These are phyloP conservation scores for Gymnorhina tibicen DNA, from an alignment of 2,113 vertebrate genomes.

Conservation along the genomic window DNA sequence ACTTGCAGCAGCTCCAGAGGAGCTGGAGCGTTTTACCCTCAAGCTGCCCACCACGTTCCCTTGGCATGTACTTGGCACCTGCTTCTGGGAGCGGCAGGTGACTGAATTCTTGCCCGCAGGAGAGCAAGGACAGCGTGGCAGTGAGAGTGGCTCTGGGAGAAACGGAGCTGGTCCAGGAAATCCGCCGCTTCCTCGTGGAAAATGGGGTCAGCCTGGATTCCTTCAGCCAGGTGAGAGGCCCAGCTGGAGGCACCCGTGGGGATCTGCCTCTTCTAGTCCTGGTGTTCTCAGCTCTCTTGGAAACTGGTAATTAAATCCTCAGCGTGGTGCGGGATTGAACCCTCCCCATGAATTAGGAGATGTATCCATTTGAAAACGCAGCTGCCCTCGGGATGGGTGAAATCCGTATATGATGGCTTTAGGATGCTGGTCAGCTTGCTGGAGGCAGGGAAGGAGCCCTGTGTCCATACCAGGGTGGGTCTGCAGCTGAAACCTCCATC, in stretches of 20 bases:
- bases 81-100: neutral
- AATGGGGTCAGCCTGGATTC: constrained; percentile 88
- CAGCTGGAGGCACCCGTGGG: neutral
- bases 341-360: neutral
- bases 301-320: neutral
- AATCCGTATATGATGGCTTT: fast-evolving
- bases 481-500: neutral
- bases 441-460: neutral
- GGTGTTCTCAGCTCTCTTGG: neutral
- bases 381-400: fast-evolving
- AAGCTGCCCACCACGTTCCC: neutral
- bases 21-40: neutral
- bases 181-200: constrained; percentile 88
- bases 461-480: neutral
- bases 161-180: constrained; percentile 92
- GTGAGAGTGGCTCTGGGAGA: constrained; percentile 95
- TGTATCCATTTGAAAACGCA: neutral
- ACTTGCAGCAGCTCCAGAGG: neutral
- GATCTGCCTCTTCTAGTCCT: neutral
- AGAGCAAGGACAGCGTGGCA: constrained; percentile 88
- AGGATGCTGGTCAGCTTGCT: neutral
- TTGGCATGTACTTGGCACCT: no score
- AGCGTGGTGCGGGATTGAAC: neutral
- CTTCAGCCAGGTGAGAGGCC: constrained; percentile 88
- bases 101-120: constrained; percentile 68